phyloP scores from a whole-genome alignment of 2,797 vertebrate genomes.

The Denticeps clupeoides region DNA sequence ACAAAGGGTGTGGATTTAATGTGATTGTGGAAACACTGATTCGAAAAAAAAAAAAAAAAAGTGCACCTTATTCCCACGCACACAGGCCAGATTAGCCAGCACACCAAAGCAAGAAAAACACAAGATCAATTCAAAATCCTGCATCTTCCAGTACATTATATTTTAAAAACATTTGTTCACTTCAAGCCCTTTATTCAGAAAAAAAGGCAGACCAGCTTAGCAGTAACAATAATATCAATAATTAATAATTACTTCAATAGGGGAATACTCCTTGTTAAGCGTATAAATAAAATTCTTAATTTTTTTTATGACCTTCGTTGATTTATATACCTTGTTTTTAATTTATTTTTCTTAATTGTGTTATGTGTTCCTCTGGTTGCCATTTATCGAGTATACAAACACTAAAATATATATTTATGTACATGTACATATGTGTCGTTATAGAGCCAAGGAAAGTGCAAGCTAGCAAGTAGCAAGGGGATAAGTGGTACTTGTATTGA shows the following conservation, averaged over 20 bases:
- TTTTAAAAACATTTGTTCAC: conserved; percentile 53
- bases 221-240: conserved; percentile 25
- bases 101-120: conserved; percentile 35
- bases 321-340: neutral
- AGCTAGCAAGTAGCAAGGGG: neutral
- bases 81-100: conserved; percentile 8
- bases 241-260: conserved; percentile 27
- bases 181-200: conserved; percentile 38
- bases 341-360: conserved; percentile 10
- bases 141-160: conserved; percentile 42
- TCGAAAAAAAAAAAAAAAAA: too few relatives aligned
- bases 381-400: conserved; percentile 33
- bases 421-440: conserved; percentile 38
- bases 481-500: neutral
- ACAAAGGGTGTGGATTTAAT: too few relatives aligned
- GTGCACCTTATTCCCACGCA: too few relatives aligned
- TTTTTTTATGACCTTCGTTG: neutral
- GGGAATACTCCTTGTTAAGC: conserved; percentile 22
- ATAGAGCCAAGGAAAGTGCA: conserved; percentile 9
- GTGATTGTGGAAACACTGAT: too few relatives aligned
- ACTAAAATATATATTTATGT: conserved; percentile 33
- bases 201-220: conserved; percentile 38
- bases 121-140: conserved; percentile 43
- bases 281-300: neutral
- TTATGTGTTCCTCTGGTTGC: conserved; percentile 5